These are phyloP conservation scores for Euclidia mi DNA, from an alignment of 2,888 invertebrate species.

Conservation along the genomic window DNA sequence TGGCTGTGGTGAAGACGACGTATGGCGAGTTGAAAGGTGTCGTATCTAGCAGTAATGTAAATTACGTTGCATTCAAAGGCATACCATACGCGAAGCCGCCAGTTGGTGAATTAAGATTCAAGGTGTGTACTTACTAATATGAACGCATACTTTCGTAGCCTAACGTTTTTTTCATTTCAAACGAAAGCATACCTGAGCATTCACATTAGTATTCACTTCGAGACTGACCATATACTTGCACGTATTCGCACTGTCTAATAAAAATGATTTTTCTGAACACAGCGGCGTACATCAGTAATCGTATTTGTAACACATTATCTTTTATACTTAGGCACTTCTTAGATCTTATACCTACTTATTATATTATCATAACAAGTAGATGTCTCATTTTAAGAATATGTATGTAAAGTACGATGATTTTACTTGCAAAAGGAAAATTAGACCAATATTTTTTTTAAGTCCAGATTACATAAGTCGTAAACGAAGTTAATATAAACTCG, in stretches of 20 bases:
- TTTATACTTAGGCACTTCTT: too few relatives aligned
- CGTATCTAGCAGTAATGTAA: conserved; percentile 62
- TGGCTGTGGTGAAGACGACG: conserved; percentile 70
- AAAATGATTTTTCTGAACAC: conserved; percentile 24
- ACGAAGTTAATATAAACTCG: too few relatives aligned
- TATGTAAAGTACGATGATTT: too few relatives aligned
- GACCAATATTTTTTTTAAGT: too few relatives aligned
- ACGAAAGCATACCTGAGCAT: conserved; percentile 57
- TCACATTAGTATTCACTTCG: conserved; percentile 62
- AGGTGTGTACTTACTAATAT: conserved; percentile 80
- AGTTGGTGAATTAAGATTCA: conserved; percentile 89
- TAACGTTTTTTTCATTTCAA: conserved; percentile 54
- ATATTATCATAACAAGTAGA: conserved; percentile 30
- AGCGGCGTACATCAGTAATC: conserved; percentile 6
- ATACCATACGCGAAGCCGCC: conserved; percentile 91
- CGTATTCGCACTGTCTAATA: conserved; percentile 21
- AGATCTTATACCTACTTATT: conserved; percentile 3
- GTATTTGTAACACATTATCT: conserved; percentile 5
- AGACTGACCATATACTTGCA: conserved; percentile 20
- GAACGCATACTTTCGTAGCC: conserved; percentile 54
- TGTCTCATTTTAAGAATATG: too few relatives aligned
- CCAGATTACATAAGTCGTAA: too few relatives aligned
- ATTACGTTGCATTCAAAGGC: conserved; percentile 86
- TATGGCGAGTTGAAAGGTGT: conserved; percentile 79
- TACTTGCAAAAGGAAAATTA: too few relatives aligned